These are phyloP conservation scores for Synanthedon andrenaeformis DNA, from an alignment of 2,888 invertebrate species.

Conservation along the genomic window DNA sequence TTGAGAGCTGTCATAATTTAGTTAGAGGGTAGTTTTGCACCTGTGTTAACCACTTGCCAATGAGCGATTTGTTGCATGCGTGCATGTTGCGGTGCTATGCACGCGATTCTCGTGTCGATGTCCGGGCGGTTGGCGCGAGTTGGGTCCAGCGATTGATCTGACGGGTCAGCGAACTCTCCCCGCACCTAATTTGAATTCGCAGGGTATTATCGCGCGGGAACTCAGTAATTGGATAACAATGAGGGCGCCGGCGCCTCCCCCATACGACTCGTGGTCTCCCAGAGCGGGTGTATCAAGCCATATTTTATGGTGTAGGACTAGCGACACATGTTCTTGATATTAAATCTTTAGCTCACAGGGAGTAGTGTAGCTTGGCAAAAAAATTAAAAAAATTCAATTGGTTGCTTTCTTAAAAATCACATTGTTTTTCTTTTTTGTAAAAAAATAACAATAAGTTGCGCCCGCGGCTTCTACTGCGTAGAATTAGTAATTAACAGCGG, in stretches of 20 bases:
- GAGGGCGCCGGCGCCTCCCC: constrained; percentile 59
- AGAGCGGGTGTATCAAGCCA: not conserved
- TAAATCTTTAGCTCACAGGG: no score
- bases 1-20: constrained; percentile 6
- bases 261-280: constrained; percentile 24
- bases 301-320: no score
- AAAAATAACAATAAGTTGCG: no score
- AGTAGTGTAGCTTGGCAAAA: no score
- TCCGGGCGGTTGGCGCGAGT: constrained; percentile 18
- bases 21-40: constrained; percentile 5
- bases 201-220: constrained; percentile 65
- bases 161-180: constrained; percentile 64
- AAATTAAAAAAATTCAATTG: no score
- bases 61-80: constrained; percentile 8
- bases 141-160: constrained; percentile 58
- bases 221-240: constrained; percentile 68
- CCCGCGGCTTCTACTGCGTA: no score
- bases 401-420: no score
- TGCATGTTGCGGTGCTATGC: constrained; percentile 1
- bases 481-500: no score
- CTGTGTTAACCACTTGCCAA: constrained; percentile 1
- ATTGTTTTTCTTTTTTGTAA: no score
- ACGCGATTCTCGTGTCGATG: not conserved
- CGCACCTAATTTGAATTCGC: constrained; percentile 67
- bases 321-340: no score